Base-by-base conservation (phyloP, 2,113 vertebrate genomes). In the Camelus bactrianus region DNA sequence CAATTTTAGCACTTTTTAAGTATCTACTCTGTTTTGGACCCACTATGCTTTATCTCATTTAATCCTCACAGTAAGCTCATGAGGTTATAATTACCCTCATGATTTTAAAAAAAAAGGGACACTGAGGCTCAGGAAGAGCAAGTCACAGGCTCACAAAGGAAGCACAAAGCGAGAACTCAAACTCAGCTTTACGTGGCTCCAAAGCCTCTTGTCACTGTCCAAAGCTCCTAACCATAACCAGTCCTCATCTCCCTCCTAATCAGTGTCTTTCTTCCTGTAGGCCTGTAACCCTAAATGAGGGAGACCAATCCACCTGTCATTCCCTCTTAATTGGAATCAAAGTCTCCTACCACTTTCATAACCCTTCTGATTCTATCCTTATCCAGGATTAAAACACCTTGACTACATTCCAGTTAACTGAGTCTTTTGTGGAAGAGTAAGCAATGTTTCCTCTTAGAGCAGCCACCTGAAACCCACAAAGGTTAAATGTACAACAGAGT, bases 71-170 rank as follows among this genome's bases (percentile, higher is more conserved):
- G 26, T 92, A 54, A 54, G 16, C 11, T 83, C 24, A 83, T 32
- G 10, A 77, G 11, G 42, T 69, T 58, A 73, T 86, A 32, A 48
- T 64, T 58, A 76, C 35, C 26, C 60, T 62, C 38, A 64, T 1
- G 19, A 62, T n/a, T 91, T 69, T 48, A 8, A 1, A 26, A 46
- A 82, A 81, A 52, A 76, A 28, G 54, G 28, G 52, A 88, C 70
- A 48, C 9, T 62, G 52, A 65, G 12, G 26, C 42, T 52, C 56
- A 67, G 11, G 86, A 35, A 30, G 20, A 81, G 62, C 42, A 83
- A 94, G 56, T 73, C 65, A 86, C 72, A 80, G 13, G 32, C 35
- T 94, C 50, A 82, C 76, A 69, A 72, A 69, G 65, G 72, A 85
- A 89, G 15, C 3, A 0, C 73, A 42, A 65, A 85, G 11, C 32